Base-by-base conservation (phyloP, 2,113 vertebrate species). In the Bubo scandiacus region DNA sequence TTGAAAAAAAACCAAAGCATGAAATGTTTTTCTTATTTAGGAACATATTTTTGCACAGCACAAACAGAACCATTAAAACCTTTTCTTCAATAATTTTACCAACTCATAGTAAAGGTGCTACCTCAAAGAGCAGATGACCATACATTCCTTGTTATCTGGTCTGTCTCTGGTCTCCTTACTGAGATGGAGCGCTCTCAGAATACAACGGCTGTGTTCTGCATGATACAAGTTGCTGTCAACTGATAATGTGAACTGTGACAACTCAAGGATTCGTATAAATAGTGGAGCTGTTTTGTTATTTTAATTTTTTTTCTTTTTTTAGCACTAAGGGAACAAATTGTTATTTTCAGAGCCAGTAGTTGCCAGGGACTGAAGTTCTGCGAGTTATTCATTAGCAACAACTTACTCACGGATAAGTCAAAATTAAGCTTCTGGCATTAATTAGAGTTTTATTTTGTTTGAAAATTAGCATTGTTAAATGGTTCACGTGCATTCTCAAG, bases 391-490 rank as follows among this genome's bases (percentile, higher is more conserved):
- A 67, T 85, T 78, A 94, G 54, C 54, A 84, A 21, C 29, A 81
- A 47, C 73, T 80, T 86, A 47, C n/a, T 83, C 22, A 43, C 0
- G 8, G n/a, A 71, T 84, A 68, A 80, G 63, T 92, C 68, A 90
- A 92, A 96, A 95, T 59, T 71, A 85, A 72, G 62, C 27, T 91
- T 87, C 70, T 1, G 8, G 32, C 49, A 57, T 75, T 88, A 91
- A 84, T 78, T 74, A 57, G n/a, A 74, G 16, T 66, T 88, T 79
- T 91, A 85, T 85, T 92, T 91, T 95, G 40, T 65, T 91, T 61
- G 79, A 89, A 94, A 96, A 75, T 86, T 74, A 85, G 52, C 27
- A 32, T 79, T 89, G 22, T 92, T 79, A 90, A 88, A 66, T 77
- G 67, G 15, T 75, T 78, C 5, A 3, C 57, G 17, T 79, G 34